Evolutionary conservation across 2,797 vertebrate species (phyloP).

Genomic region (Acipenser transmontanus): DNA sequence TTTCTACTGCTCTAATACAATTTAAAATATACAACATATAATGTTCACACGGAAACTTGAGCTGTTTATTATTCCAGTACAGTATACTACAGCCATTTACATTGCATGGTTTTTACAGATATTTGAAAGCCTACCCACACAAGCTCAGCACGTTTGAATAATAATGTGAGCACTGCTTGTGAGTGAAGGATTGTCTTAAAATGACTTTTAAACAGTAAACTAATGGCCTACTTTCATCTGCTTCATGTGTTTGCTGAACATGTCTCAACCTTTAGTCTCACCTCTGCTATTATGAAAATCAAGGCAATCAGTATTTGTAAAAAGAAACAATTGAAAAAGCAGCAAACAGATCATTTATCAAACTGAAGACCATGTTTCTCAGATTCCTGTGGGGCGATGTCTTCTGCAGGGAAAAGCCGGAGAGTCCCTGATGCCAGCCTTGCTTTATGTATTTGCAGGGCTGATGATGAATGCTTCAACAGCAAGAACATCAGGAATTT

Average conservation of each 20-base stretch:
- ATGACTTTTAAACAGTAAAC: slow-evolving; percentile 11
- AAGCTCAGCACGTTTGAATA: neutral
- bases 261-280: slow-evolving; percentile 26
- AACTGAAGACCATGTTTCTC: slow-evolving; percentile 21
- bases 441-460: slow-evolving; percentile 26
- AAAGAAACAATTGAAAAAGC: slow-evolving; percentile 33
- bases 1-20: no score
- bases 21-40: no score
- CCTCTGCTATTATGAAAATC: slow-evolving; percentile 30
- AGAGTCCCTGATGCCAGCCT: slow-evolving; percentile 34
- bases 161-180: neutral
- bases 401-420: slow-evolving; percentile 25
- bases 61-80: no score
- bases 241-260: slow-evolving; percentile 26
- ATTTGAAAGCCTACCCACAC: no score
- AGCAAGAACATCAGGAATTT: slow-evolving; percentile 34
- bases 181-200: slow-evolving; percentile 18
- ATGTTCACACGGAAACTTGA: no score
- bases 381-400: slow-evolving; percentile 25
- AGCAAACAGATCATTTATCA: slow-evolving; percentile 37
- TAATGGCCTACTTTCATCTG: slow-evolving; percentile 20
- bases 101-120: no score
- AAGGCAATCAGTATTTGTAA: slow-evolving; percentile 35
- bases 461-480: slow-evolving; percentile 36
- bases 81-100: no score